Evolutionary conservation across 2,888 invertebrate species (phyloP).

Genomic region (Drosophila emarginata): DNA sequence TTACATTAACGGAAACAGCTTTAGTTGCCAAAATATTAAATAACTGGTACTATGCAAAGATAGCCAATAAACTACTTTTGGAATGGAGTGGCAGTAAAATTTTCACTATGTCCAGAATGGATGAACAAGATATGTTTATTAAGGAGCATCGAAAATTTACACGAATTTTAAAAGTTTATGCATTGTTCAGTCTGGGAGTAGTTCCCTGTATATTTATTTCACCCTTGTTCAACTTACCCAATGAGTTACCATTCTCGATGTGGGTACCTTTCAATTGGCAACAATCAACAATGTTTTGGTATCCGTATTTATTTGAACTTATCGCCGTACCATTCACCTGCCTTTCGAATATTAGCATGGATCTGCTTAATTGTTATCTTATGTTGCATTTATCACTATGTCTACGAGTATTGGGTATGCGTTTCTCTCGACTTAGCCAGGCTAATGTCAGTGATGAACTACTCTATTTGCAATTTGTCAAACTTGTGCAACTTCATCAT

Average conservation of each 20-base stretch:
- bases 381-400: conserved; percentile 51
- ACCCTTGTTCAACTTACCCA: conserved; percentile 39
- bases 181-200: conserved; percentile 30
- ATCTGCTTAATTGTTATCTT: conserved; percentile 53
- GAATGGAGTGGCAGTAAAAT: conserved; percentile 43
- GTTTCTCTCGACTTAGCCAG: conserved; percentile 32
- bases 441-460: conserved; percentile 3
- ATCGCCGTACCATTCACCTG: conserved; percentile 36
- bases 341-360: conserved; percentile 35
- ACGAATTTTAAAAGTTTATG: conserved; percentile 23
- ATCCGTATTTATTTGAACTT: conserved; percentile 29
- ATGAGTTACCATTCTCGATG: conserved; percentile 45
- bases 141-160: conserved; percentile 38
- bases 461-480: conserved; percentile 29
- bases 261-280: conserved; percentile 57
- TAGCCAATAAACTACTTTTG: conserved; percentile 34
- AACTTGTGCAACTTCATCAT: conserved; percentile 38
- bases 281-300: conserved; percentile 37
- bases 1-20: conserved; percentile 43
- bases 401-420: conserved; percentile 47
- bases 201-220: conserved; percentile 34
- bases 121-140: conserved; percentile 43
- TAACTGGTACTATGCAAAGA: conserved; percentile 40
- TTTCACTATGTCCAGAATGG: conserved; percentile 15
- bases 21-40: conserved; percentile 43